These are phyloP conservation scores for Zaprionus obscuricornis DNA, from an alignment of 2,888 invertebrate genomes.

Conservation along the genomic window DNA sequence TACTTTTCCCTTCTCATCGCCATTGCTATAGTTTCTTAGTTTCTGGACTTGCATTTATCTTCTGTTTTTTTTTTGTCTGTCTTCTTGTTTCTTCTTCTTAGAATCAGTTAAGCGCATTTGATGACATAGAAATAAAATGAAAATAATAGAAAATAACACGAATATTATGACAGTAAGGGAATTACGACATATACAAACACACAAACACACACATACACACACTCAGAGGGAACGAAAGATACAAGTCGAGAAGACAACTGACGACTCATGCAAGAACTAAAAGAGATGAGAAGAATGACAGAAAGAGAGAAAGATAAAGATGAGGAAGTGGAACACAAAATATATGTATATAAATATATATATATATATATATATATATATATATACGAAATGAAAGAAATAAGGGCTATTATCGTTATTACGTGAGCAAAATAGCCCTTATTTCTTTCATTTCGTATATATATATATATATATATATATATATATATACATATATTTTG, in stretches of 20 bases:
- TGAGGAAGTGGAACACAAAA: slow-evolving; percentile 28
- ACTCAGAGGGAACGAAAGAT: slow-evolving; percentile 17
- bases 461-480: no score
- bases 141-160: slow-evolving; percentile 28
- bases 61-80: slow-evolving; percentile 47
- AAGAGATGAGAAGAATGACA: no score
- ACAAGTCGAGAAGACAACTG: slow-evolving; percentile 23
- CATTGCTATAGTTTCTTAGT: slow-evolving; percentile 3
- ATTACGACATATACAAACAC: slow-evolving; percentile 25
- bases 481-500: slow-evolving; percentile 30
- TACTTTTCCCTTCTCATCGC: slow-evolving; percentile 13
- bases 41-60: slow-evolving; percentile 31
- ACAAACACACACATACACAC: background rate
- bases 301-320: slow-evolving; percentile 1
- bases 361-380: no score
- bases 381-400: slow-evolving; percentile 60
- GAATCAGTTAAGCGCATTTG: slow-evolving; percentile 57
- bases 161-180: slow-evolving; percentile 48
- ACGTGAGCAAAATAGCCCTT: slow-evolving; percentile 62
- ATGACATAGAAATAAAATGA: slow-evolving; percentile 27
- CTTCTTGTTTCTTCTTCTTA: slow-evolving; percentile 14
- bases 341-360: slow-evolving; percentile 33
- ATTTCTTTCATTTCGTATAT: slow-evolving; percentile 61
- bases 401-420: slow-evolving; percentile 64
- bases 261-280: slow-evolving; percentile 30